Evolutionary conservation across 92 coral and sea anemone genomes (phyloP).

Genomic region (Pocillopora meandrina): DNA sequence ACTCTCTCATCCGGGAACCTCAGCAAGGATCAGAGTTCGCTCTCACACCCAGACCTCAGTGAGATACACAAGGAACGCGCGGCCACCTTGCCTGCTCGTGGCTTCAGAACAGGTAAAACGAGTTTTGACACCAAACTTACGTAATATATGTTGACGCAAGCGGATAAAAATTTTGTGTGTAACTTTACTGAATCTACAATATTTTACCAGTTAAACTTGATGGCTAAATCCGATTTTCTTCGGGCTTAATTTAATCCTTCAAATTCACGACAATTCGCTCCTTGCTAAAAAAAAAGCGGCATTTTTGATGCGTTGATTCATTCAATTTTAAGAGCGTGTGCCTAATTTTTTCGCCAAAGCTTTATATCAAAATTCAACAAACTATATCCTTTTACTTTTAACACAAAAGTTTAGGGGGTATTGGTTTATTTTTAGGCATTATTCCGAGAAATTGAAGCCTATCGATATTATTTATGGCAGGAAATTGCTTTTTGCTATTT

Average conservation of each 20-base stretch:
- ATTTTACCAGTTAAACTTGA: background rate
- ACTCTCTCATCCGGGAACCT: slow-evolving; percentile 25
- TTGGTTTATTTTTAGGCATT: no score
- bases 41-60: slow-evolving; percentile 76
- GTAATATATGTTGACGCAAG: background rate
- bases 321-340: background rate
- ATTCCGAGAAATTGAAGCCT: background rate
- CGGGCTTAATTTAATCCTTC: background rate
- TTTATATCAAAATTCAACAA: no score
- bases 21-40: slow-evolving; percentile 32
- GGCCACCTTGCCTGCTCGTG: slow-evolving; percentile 69
- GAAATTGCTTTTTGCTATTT: background rate
- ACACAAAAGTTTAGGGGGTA: no score
- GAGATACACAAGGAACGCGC: slow-evolving; percentile 72
- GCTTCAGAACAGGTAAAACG: slow-evolving; percentile 78
- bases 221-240: background rate
- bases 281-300: background rate
- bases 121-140: background rate
- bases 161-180: background rate
- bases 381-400: no score
- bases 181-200: background rate
- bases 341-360: no score
- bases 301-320: background rate
- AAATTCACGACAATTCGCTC: background rate
- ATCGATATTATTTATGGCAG: background rate